These are phyloP conservation scores for Herpetotheres cachinnans DNA, from an alignment of 2,113 vertebrate species.

Conservation along the genomic window DNA sequence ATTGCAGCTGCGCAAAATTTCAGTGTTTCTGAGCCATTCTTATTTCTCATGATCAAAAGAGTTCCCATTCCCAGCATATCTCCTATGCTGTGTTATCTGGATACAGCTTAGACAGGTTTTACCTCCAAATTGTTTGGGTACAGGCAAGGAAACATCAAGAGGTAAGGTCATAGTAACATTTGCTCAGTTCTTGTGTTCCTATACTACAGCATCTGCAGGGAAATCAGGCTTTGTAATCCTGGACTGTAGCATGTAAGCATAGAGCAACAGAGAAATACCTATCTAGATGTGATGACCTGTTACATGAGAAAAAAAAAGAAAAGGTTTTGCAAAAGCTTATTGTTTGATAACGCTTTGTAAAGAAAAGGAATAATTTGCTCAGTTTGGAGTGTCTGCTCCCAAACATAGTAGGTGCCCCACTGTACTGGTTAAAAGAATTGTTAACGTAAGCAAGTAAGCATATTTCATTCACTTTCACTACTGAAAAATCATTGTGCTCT, in stretches of 20 bases:
- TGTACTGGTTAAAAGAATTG: not conserved
- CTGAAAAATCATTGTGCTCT: not conserved
- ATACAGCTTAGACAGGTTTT: not conserved
- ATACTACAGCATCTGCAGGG: not conserved
- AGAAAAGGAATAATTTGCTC: not conserved
- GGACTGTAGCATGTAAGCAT: not conserved
- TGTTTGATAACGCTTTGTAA: not conserved
- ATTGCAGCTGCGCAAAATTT: not conserved
- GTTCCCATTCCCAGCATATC: not conserved
- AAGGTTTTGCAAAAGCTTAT: not conserved
- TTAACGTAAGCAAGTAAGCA: not conserved
- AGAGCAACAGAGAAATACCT: not conserved
- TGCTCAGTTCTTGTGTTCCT: not conserved
- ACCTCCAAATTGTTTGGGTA: not conserved
- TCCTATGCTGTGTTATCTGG: not conserved
- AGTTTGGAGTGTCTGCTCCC: not conserved
- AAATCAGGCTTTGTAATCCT: not conserved
- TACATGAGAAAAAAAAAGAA: not conserved
- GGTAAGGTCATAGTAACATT: not conserved
- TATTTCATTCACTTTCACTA: not conserved
- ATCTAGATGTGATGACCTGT: not conserved
- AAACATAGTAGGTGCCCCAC: not conserved
- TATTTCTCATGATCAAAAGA: not conserved
- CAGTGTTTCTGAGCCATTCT: not conserved
- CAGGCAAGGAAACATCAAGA: not conserved